A percentile compares a stretch with the other conserved stretches of the same genome.
phyloP scores from a whole-genome alignment of 1,140 invertebrate genomes.

The Wiebesia pumilae region DNA sequence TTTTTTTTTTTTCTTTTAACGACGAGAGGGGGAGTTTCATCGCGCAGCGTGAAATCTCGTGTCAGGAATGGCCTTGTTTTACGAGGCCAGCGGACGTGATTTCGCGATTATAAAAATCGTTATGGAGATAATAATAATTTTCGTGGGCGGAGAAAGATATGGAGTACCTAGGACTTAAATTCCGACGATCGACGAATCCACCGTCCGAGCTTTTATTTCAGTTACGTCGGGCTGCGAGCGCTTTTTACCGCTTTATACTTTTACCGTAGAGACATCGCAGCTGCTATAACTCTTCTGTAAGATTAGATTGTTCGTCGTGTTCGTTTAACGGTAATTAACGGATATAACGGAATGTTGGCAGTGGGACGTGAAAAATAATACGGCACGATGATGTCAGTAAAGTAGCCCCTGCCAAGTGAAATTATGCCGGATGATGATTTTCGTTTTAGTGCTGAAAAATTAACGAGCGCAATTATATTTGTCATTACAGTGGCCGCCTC shows the following conservation, averaged over 20 bases:
- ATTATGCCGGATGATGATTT: constrained; percentile 1
- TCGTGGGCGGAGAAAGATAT: neutral
- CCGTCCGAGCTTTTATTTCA: neutral
- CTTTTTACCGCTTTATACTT: neutral
- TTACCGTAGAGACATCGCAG: no score
- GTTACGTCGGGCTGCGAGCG: neutral
- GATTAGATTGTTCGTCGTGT: constrained; percentile 3
- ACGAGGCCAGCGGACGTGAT: neutral
- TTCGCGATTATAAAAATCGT: neutral
- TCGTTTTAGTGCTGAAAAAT: constrained; percentile 18
- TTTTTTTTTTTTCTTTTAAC: no score
- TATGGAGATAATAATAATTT: neutral
- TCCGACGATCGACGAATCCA: neutral
- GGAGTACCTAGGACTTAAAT: neutral
- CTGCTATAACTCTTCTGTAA: neutral
- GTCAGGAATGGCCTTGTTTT: constrained; percentile 1
- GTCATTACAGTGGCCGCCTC: neutral
- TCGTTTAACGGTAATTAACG: constrained; percentile 12
- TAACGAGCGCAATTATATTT: constrained; percentile 4
- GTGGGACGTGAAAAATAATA: neutral
- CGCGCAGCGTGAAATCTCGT: neutral
- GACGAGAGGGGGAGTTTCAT: neutral
- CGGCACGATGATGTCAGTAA: neutral
- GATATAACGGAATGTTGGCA: constrained; percentile 14
- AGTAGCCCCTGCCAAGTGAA: neutral